These are phyloP conservation scores for Dissostichus mawsoni DNA, from an alignment of 2,113 vertebrate genomes.

Conservation along the genomic window DNA sequence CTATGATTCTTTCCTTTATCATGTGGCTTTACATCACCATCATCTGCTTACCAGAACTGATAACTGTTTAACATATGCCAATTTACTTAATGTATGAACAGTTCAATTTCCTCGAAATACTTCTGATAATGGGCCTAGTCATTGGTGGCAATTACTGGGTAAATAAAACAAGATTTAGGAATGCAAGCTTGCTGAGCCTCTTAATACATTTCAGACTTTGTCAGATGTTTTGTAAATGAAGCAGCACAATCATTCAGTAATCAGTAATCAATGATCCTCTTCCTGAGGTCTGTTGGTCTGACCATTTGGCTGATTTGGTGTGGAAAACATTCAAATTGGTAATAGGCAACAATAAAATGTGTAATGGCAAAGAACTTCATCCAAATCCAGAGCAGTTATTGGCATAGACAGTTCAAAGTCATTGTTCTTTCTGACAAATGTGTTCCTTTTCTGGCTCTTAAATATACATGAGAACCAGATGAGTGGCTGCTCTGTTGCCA, in stretches of 20 bases:
- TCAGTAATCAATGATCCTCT: constrained; percentile 17
- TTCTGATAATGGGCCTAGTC: constrained; percentile 19
- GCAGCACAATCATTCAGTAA: constrained; percentile 18
- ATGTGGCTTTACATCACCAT: not conserved
- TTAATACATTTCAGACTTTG: constrained; percentile 55
- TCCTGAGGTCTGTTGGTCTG: constrained; percentile 36
- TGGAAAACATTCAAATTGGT: constrained; percentile 43
- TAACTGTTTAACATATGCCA: not conserved
- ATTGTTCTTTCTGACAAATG: constrained; percentile 50
- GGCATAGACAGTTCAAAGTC: constrained; percentile 65
- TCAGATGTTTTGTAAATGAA: constrained; percentile 47
- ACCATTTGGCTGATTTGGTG: constrained; percentile 38
- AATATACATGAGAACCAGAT: constrained; percentile 73
- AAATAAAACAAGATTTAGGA: constrained; percentile 44
- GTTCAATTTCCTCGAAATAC: constrained; percentile 15
- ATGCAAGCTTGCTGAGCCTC: constrained; percentile 14
- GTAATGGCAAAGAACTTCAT: constrained; percentile 44
- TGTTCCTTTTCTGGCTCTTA: constrained; percentile 45
- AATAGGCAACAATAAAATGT: constrained; percentile 48
- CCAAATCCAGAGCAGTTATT: constrained; percentile 32
- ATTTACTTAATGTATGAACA: not conserved
- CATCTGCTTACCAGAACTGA: constrained; percentile 41
- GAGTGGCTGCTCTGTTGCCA: constrained; percentile 37
- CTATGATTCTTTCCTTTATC: constrained; percentile 24
- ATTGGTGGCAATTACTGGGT: constrained; percentile 12